Conservation (phyloP, 2,797 vertebrate genomes). For the Poecile montanus region DNA sequence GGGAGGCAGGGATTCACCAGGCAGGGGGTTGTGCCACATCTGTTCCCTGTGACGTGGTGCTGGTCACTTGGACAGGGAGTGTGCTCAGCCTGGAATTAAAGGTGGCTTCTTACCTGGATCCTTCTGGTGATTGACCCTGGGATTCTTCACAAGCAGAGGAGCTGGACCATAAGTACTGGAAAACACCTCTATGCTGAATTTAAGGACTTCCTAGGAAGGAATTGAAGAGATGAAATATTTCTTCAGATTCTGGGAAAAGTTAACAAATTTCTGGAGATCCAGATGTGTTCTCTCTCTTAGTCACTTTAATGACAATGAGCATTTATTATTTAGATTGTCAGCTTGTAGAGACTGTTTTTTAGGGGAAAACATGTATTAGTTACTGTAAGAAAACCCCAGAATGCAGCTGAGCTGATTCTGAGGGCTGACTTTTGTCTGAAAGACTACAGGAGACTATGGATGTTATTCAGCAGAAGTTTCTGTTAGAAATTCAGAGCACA, state of each 20-base stretch:
- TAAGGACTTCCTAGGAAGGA: neutral
- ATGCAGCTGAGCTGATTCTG: neutral
- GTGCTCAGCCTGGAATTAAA: neutral
- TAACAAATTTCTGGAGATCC: neutral
- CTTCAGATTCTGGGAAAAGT: neutral
- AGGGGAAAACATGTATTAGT: neutral
- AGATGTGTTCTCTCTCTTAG: neutral
- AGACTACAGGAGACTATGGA: neutral
- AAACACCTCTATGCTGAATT: neutral
- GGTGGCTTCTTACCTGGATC: neutral
- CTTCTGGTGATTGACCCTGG: rapidly evolving
- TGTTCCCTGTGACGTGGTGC: rapidly evolving
- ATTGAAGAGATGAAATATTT: neutral
- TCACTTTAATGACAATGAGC: neutral
- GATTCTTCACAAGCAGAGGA: neutral
- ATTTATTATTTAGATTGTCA: neutral
- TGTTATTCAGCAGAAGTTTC: neutral
- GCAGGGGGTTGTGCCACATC: neutral
- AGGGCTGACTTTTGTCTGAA: conserved; percentile 15
- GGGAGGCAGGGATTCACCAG: rapidly evolving
- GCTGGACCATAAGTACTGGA: neutral
- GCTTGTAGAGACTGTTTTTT: neutral
- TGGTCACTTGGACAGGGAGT: neutral
- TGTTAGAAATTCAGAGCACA: neutral
- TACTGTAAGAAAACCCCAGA: neutral